Percentiles rank a stretch among this genome's conserved stretches.
These are phyloP conservation scores for Drosophila cardini DNA, from an alignment of 1,140 invertebrate species.

Conservation along the genomic window DNA sequence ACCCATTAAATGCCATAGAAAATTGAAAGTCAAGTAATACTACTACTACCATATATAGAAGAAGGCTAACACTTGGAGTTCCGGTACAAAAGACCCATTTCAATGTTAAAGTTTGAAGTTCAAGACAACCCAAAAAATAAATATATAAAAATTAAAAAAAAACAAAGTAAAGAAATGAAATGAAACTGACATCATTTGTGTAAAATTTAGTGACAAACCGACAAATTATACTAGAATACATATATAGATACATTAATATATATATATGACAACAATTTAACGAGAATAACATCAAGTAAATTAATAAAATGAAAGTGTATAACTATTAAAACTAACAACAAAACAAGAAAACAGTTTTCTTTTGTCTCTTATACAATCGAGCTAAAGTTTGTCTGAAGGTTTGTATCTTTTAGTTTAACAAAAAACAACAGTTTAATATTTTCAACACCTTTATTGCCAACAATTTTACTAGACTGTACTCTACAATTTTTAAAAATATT, in stretches of 20 bases:
- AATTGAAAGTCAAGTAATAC: slow-evolving; percentile 35
- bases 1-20: slow-evolving; percentile 38
- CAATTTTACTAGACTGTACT: slow-evolving; percentile 26
- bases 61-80: slow-evolving; percentile 34
- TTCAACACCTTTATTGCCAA: slow-evolving; percentile 57
- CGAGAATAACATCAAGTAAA: slow-evolving; percentile 80
- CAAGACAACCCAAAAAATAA: slow-evolving; percentile 31
- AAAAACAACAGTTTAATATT: background rate
- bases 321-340: slow-evolving; percentile 80
- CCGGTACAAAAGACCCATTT: slow-evolving; percentile 23
- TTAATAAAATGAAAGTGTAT: slow-evolving; percentile 81
- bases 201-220: slow-evolving; percentile 66
- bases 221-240: slow-evolving; percentile 51
- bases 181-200: slow-evolving; percentile 52
- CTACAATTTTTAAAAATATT: slow-evolving; percentile 40
- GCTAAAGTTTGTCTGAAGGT: background rate
- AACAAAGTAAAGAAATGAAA: slow-evolving; percentile 26
- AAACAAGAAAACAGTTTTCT: slow-evolving; percentile 19
- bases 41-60: slow-evolving; percentile 1
- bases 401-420: background rate
- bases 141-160: no score
- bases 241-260: slow-evolving; percentile 57
- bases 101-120: slow-evolving; percentile 38
- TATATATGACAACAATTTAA: slow-evolving; percentile 78
- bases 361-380: slow-evolving; percentile 20